A percentile compares a stretch with the other conserved stretches of the same genome.
These are phyloP conservation scores for Columbina picui DNA, from an alignment of 2,113 vertebrate genomes.

Conservation along the genomic window DNA sequence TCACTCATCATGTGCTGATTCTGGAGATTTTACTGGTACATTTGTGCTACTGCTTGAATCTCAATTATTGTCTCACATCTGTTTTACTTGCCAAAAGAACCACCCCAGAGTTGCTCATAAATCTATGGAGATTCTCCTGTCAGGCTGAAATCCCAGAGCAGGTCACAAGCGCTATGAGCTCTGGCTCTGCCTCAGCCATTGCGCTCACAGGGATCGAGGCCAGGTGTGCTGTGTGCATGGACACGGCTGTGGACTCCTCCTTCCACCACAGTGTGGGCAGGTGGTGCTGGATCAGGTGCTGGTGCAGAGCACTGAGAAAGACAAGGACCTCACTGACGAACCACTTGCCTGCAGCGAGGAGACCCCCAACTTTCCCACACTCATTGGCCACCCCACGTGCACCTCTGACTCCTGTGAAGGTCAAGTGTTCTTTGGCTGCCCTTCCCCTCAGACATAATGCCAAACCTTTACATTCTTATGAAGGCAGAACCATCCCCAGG, in stretches of 20 bases:
- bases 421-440: background rate
- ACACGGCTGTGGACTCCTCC: constrained; percentile 82
- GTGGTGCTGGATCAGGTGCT: constrained; percentile 84
- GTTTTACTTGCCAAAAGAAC: background rate
- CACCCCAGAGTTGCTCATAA: fast-evolving
- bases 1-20: background rate
- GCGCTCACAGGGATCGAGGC: constrained; percentile 76
- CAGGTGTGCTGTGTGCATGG: constrained; percentile 85
- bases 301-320: constrained; percentile 84
- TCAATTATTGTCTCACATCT: background rate
- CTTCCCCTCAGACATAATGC: fast-evolving
- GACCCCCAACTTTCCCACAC: constrained; percentile 69
- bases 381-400: constrained; percentile 86
- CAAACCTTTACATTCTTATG: fast-evolving
- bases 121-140: fast-evolving
- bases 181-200: background rate
- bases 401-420: constrained; percentile 92
- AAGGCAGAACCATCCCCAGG: background rate
- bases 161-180: background rate
- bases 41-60: background rate
- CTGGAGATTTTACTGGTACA: background rate
- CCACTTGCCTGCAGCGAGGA: constrained; percentile 82
- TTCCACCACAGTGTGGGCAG: constrained; percentile 85
- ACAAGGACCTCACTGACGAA: constrained; percentile 79
- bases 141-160: background rate